phyloP scores from a whole-genome alignment of 2,113 vertebrate species.

The Heterotis niloticus region DNA sequence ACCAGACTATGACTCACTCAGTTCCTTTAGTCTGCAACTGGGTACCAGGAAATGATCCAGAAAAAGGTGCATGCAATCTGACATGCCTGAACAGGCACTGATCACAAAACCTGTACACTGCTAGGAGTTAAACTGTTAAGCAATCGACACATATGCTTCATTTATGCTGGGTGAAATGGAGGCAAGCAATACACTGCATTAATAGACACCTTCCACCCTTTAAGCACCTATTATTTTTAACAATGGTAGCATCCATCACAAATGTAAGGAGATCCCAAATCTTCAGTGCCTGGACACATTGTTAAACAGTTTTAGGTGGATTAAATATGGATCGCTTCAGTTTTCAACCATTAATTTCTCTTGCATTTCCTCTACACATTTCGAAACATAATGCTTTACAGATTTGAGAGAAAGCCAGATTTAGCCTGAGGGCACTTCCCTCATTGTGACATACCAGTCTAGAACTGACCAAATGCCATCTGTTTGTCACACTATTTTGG shows the following conservation, averaged over 20 bases:
- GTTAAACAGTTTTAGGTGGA: not conserved
- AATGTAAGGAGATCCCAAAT: not conserved
- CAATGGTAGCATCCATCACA: not conserved
- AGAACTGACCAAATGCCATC: not conserved
- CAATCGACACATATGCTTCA: no score
- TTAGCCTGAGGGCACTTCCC: not conserved
- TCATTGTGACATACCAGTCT: not conserved
- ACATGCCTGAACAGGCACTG: slow-evolving; percentile 37
- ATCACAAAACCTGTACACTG: slow-evolving; percentile 25
- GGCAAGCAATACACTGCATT: no score
- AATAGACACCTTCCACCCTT: not conserved
- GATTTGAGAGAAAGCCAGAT: not conserved
- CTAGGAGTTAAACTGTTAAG: slow-evolving; percentile 20
- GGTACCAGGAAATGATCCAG: slow-evolving; percentile 43
- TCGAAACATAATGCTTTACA: not conserved
- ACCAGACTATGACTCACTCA: slow-evolving; percentile 49
- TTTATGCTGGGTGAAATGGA: no score
- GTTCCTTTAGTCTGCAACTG: slow-evolving; percentile 36
- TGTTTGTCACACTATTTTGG: not conserved
- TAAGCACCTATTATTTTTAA: not conserved
- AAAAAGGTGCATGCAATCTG: slow-evolving; percentile 29
- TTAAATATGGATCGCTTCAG: slow-evolving; percentile 9
- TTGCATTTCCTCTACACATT: not conserved
- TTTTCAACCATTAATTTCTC: slow-evolving; percentile 10
- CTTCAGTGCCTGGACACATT: no score